These are phyloP conservation scores for Stenodema calcarata DNA, from an alignment of 2,888 invertebrate species.

Conservation along the genomic window DNA sequence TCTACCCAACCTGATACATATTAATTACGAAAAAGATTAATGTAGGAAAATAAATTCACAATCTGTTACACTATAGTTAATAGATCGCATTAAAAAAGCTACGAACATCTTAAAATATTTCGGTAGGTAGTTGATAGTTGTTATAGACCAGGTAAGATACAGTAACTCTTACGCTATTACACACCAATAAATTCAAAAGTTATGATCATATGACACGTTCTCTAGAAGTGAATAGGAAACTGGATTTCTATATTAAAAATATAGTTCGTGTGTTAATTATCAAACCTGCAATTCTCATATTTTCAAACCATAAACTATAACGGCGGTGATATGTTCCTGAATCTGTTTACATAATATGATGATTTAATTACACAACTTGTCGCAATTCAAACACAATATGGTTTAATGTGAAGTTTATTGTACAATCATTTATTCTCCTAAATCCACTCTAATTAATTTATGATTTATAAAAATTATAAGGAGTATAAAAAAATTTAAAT, in stretches of 20 bases:
- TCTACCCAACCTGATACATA: constrained; percentile 29
- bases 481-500: neutral
- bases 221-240: constrained; percentile 32
- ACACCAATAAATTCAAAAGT: constrained; percentile 42
- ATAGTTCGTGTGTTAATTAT: constrained; percentile 43
- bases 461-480: neutral
- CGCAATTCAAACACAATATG: neutral
- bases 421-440: neutral
- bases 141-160: constrained; percentile 14
- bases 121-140: constrained; percentile 37
- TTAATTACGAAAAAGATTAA: constrained; percentile 43
- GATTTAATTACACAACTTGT: neutral
- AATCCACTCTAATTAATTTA: neutral
- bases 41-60: constrained; percentile 50
- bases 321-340: constrained; percentile 15
- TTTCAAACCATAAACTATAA: constrained; percentile 24
- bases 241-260: constrained; percentile 49
- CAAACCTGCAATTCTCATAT: constrained; percentile 10
- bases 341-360: neutral
- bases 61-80: constrained; percentile 22
- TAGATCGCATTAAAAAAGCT: constrained; percentile 47
- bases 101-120: constrained; percentile 37
- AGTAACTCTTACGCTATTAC: constrained; percentile 10
- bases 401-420: neutral
- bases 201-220: constrained; percentile 40